Base-by-base conservation (phyloP, 2,113 vertebrate genomes). In the Psilopogon haemacephalus region DNA sequence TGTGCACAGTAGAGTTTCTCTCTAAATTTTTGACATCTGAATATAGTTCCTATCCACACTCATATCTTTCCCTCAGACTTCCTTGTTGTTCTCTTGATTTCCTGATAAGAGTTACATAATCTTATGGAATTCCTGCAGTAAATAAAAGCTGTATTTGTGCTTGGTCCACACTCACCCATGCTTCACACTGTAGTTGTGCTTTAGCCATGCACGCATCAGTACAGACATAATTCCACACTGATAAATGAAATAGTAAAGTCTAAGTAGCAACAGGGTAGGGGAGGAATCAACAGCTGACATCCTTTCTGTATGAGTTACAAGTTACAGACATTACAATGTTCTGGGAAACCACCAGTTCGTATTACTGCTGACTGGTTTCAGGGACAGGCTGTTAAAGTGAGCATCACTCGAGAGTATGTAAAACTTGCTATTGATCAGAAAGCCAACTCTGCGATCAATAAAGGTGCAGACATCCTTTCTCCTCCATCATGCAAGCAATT, bases 21-120 rank as follows among this genome's bases (percentile, higher is more conserved):
- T 75, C 78, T 50, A 62, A 50, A 71, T 86, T 84, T 85, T 76
- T 80, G 84, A 92, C 69, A 82, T 37, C 46, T 76, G 59, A 96
- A 79, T 62, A 21, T 10, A 82, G 59, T 86, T 84, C 74, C 81
- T 62, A 90, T 27, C 59, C 28, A 33, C 13, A 30, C 12, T 73
- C 37, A 20, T 17, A 12, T 68, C 69, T 86, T 82, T 32, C n/a
- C 40, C 55, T 19, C 44, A 75, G 58, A 62, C 35, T 72, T 75
- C 7, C 4, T 48, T 52, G 4, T 3, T 27, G 21, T 75, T 42
- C 15, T 60, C 52, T 60, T 78, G 18, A 59, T 84, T 75, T 84
- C 35, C 70, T 70, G 40, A 32, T 20, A 27, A 27, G 7, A 67
- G 8, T 87, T 79, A 74, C 32, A 58, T 33, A 50, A 35, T 15